Percentiles rank a stretch among this genome's conserved stretches.
These are phyloP conservation scores for Drosophila rellima DNA, from an alignment of 2,888 invertebrate genomes.

Conservation along the genomic window DNA sequence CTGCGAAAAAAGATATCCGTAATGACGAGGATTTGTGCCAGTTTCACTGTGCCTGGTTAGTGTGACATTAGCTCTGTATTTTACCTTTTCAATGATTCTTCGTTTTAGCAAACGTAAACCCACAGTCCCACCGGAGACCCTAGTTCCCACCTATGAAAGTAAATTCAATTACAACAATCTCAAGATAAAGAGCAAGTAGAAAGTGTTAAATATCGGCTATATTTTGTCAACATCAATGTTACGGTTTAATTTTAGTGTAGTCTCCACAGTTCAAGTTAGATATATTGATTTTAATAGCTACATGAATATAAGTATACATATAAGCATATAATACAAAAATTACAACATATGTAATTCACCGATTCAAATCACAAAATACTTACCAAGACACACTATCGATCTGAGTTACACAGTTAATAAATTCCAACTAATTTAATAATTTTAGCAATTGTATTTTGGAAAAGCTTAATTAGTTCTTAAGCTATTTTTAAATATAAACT, in stretches of 20 bases:
- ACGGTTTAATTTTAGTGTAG: not conserved
- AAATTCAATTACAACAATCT: constrained; percentile 66
- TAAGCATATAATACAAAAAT: not conserved
- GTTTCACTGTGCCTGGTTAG: constrained; percentile 65
- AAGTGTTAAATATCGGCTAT: not conserved
- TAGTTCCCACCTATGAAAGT: constrained; percentile 45
- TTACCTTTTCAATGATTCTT: not conserved
- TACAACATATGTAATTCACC: not conserved
- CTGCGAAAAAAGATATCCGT: not conserved
- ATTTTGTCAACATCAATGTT: not conserved
- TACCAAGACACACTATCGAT: not conserved
- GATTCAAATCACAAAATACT: not conserved
- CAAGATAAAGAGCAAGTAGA: constrained; percentile 45
- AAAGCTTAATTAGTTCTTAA: no score
- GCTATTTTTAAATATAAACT: no score
- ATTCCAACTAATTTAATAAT: not conserved
- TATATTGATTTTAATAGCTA: not conserved
- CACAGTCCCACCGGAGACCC: not conserved
- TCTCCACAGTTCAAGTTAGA: not conserved
- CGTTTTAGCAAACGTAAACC: constrained; percentile 58
- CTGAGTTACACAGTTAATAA: not conserved
- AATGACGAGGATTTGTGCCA: constrained; percentile 25
- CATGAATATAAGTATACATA: not conserved
- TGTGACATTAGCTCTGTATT: not conserved
- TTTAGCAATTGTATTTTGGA: no score